These are phyloP conservation scores for Eupithecia insigniata DNA, from an alignment of 2,888 invertebrate species.

Conservation along the genomic window DNA sequence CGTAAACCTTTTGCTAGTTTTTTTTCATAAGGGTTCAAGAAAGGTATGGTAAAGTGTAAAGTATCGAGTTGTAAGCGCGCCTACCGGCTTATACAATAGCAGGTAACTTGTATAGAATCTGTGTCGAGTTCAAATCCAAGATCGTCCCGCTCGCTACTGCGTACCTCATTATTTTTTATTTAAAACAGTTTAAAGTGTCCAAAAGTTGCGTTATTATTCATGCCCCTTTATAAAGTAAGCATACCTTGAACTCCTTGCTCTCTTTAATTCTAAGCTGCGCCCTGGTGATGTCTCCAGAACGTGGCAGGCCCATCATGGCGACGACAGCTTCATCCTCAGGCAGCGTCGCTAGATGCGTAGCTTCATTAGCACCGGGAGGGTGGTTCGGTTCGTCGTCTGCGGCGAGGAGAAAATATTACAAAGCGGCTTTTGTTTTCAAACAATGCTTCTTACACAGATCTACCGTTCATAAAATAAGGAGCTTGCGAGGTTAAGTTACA, in stretches of 20 bases:
- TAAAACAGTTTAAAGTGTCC: too few species aligned
- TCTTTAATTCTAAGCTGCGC: constrained; percentile 97
- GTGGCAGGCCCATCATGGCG: constrained; percentile 95
- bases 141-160: too few species aligned
- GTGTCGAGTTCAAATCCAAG: too few species aligned
- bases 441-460: background rate
- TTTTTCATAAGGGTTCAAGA: too few species aligned
- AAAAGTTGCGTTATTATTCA: too few species aligned
- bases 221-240: background rate
- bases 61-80: too few species aligned
- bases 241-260: constrained; percentile 99
- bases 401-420: constrained; percentile 32
- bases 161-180: too few species aligned
- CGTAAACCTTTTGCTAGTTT: too few species aligned
- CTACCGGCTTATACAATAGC: too few species aligned
- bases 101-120: too few species aligned
- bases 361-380: constrained; percentile 63
- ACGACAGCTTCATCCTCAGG: constrained; percentile 91
- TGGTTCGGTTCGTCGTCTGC: constrained; percentile 68
- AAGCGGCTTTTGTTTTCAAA: constrained; percentile 14
- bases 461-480: background rate
- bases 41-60: too few species aligned
- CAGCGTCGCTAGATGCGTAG: constrained; percentile 73
- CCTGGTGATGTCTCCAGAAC: constrained; percentile 93
- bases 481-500: background rate